A percentile compares a stretch with the other conserved stretches of the same genome.
These are phyloP conservation scores for Gambusia holbrooki DNA, from an alignment of 2,113 vertebrate species.

Conservation along the genomic window DNA sequence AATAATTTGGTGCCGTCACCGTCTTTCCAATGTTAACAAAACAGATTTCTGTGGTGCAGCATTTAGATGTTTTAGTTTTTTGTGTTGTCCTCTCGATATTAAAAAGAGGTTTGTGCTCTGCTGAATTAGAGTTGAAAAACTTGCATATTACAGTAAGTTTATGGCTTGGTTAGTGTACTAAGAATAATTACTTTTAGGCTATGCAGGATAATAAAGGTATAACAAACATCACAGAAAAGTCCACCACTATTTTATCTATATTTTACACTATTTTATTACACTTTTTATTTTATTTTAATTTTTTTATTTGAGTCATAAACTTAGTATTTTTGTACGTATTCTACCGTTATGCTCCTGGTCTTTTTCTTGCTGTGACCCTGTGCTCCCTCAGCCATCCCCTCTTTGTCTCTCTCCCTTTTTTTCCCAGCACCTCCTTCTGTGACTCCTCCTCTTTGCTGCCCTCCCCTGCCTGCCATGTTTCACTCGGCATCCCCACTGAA, in stretches of 20 bases:
- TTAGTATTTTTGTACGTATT: slow-evolving; percentile 25
- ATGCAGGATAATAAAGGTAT: neutral
- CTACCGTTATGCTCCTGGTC: slow-evolving; percentile 25
- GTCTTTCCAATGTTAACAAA: neutral
- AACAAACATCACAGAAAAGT: neutral
- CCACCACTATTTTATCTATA: neutral
- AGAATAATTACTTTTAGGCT: neutral
- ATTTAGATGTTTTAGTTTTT: neutral
- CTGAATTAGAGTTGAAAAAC: slow-evolving; percentile 1
- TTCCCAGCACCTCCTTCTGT: slow-evolving; percentile 12
- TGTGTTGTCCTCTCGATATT: neutral
- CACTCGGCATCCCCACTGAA: slow-evolving; percentile 58
- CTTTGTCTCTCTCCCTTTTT: slow-evolving; percentile 6
- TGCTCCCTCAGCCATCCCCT: slow-evolving; percentile 55
- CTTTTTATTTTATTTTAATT: no score
- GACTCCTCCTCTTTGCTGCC: slow-evolving; percentile 47
- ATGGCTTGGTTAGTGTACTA: neutral
- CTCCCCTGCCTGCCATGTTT: slow-evolving; percentile 63
- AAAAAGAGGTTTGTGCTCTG: neutral
- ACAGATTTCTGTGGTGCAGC: neutral
- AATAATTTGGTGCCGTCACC: neutral
- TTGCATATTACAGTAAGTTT: slow-evolving; percentile 1
- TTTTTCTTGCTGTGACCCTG: slow-evolving; percentile 52
- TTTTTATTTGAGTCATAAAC: slow-evolving; percentile 31
- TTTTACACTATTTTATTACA: no score